Evolutionary conservation across 92 coral and sea anemone species (phyloP).

Genomic region (Anthopleura xanthogrammica): DNA sequence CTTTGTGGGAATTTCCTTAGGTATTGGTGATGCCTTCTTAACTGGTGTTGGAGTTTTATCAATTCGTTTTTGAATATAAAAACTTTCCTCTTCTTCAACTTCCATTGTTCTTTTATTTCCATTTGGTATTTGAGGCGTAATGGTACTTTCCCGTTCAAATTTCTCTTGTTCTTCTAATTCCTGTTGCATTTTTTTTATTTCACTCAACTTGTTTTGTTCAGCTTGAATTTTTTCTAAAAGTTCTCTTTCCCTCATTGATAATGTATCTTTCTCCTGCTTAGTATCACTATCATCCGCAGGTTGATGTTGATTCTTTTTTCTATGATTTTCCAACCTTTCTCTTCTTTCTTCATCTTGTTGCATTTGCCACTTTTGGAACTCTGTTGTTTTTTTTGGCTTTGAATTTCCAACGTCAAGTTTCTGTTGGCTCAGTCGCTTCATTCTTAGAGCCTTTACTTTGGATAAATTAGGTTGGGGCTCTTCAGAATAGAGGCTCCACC

Average conservation of each 20-base stretch:
- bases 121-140: not conserved
- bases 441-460: constrained; percentile 64
- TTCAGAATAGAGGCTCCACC: constrained; percentile 43
- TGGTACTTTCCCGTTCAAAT: constrained; percentile 49
- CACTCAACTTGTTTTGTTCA: constrained; percentile 66
- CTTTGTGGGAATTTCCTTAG: not conserved
- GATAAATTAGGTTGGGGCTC: constrained; percentile 66
- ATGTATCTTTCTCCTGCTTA: constrained; percentile 26
- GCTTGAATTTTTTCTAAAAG: constrained; percentile 68
- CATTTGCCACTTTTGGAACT: constrained; percentile 85
- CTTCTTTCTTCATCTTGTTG: constrained; percentile 57
- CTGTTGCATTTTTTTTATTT: constrained; percentile 59
- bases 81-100: not conserved
- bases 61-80: not conserved
- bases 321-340: constrained; percentile 58
- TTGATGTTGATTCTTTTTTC: constrained; percentile 21
- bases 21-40: not conserved
- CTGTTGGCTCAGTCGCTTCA: constrained; percentile 66
- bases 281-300: not conserved
- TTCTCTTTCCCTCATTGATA: constrained; percentile 71
- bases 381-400: constrained; percentile 50
- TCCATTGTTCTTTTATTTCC: constrained; percentile 7
- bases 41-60: constrained; percentile 14
- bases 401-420: constrained; percentile 20
- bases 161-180: constrained; percentile 75